These are phyloP conservation scores for Gyps fulvus DNA, from an alignment of 2,113 vertebrate species.

Conservation along the genomic window DNA sequence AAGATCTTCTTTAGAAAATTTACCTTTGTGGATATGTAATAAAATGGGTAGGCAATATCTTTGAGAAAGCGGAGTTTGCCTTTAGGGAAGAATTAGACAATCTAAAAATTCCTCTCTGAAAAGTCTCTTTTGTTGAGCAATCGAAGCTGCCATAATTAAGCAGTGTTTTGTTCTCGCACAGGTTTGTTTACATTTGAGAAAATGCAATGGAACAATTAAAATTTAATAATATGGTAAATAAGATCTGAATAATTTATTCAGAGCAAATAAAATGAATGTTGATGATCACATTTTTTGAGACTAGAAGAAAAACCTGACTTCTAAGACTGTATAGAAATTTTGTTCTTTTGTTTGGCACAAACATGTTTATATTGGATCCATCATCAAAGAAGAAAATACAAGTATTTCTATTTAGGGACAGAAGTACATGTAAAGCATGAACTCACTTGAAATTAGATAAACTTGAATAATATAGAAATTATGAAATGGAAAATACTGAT, in stretches of 20 bases:
- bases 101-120: conserved; percentile 29
- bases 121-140: conserved; percentile 38
- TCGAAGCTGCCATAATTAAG: conserved; percentile 31
- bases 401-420: not conserved
- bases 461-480: not conserved
- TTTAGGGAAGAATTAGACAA: not conserved
- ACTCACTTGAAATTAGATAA: not conserved
- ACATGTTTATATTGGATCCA: not conserved
- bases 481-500: not conserved
- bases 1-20: conserved; percentile 2
- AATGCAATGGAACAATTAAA: conserved; percentile 72
- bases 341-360: not conserved
- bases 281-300: conserved; percentile 6
- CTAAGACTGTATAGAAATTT: not conserved
- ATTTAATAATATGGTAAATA: conserved; percentile 77
- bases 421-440: not conserved
- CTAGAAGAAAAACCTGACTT: not conserved
- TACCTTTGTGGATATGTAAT: not conserved
- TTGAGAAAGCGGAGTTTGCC: conserved; percentile 14
- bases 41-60: not conserved
- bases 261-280: conserved; percentile 60
- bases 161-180: conserved; percentile 29
- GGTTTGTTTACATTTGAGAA: conserved; percentile 65
- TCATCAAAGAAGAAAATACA: not conserved
- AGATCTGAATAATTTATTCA: conserved; percentile 73